phyloP scores from a whole-genome alignment of 2,797 vertebrate genomes.

The Phalloptychus januarius region DNA sequence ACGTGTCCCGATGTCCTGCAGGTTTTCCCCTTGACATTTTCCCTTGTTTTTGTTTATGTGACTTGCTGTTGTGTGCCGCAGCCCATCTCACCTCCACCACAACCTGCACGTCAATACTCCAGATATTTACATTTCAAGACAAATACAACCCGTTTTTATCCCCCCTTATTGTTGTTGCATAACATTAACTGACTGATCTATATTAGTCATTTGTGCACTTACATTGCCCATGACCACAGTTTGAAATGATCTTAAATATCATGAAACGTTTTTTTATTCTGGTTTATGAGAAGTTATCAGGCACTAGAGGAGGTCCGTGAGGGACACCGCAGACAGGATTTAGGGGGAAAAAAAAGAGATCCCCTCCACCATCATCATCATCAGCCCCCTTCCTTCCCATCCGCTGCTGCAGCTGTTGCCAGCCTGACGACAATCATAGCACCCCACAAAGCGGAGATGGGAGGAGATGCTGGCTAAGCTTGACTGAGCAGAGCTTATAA shows the following conservation, averaged over 20 bases:
- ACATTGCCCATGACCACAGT: too few species aligned
- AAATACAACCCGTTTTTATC: background rate
- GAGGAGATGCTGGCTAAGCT: constrained; percentile 40
- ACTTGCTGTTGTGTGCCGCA: background rate
- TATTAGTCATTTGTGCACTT: too few species aligned
- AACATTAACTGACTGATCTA: constrained; percentile 2
- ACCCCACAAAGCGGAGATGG: constrained; percentile 57
- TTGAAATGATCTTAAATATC: too few species aligned
- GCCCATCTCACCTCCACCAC: background rate
- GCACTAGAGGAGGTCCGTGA: constrained; percentile 6
- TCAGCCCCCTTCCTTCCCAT: constrained; percentile 39
- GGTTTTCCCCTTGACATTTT: constrained; percentile 9
- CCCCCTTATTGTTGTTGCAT: background rate
- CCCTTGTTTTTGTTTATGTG: background rate
- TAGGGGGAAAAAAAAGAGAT: background rate
- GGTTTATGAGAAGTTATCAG: background rate
- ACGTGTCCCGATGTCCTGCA: background rate
- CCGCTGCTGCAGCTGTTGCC: constrained; percentile 72
- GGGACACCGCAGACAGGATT: constrained; percentile 35
- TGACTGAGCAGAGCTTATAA: constrained; percentile 18
- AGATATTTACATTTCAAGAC: background rate
- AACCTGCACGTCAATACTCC: background rate
- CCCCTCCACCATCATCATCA: constrained; percentile 7
- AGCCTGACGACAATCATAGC: constrained; percentile 59
- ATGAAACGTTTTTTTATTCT: too few species aligned